A percentile compares a stretch with the other conserved stretches of the same genome.
Evolutionary conservation across 1,140 invertebrate genomes (phyloP).

Genomic region (Neuroterus valhalla): DNA sequence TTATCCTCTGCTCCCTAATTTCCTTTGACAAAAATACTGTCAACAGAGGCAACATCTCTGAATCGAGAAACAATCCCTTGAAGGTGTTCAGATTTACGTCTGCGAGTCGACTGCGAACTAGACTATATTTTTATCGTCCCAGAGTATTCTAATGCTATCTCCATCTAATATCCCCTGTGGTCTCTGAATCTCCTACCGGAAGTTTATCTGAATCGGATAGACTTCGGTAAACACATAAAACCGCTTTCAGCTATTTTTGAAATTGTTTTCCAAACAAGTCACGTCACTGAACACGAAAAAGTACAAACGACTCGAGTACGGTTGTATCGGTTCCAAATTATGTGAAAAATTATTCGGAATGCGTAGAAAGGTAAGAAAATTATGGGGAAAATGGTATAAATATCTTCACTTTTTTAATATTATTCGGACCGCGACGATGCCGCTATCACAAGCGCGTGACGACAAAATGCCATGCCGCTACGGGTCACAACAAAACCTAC

Average conservation of each 20-base stretch:
- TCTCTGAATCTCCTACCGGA: background rate
- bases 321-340: background rate
- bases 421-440: slow-evolving; percentile 37
- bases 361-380: background rate
- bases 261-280: background rate
- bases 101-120: background rate
- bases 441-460: slow-evolving; percentile 46
- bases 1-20: background rate
- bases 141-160: background rate
- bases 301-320: too few species aligned
- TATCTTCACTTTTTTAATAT: background rate
- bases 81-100: background rate
- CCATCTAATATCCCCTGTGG: background rate
- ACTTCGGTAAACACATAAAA: slow-evolving; percentile 13
- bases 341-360: background rate
- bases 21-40: background rate
- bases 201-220: slow-evolving; percentile 1
- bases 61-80: too few species aligned
- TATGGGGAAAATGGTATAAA: background rate
- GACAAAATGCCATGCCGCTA: slow-evolving; percentile 45
- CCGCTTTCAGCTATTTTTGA: background rate
- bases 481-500: slow-evolving; percentile 50
- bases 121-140: background rate
- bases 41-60: too few species aligned
- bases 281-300: too few species aligned